These are phyloP conservation scores for Colostygia pectinataria DNA, from an alignment of 2,888 invertebrate genomes.

Conservation along the genomic window DNA sequence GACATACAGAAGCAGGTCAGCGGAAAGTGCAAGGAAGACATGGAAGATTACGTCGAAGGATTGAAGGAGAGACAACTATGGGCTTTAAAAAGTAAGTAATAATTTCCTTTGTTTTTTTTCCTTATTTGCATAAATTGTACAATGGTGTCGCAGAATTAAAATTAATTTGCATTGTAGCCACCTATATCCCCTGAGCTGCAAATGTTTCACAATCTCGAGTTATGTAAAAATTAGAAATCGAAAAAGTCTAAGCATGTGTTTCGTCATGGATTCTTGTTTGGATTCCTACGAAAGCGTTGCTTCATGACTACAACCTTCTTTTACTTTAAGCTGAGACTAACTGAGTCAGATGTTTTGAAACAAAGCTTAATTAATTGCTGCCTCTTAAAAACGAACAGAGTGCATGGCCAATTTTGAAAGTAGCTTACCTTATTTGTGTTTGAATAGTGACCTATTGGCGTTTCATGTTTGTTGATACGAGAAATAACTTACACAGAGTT, in stretches of 20 bases:
- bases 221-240: slow-evolving; percentile 39
- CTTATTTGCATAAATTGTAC: background rate
- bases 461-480: no score
- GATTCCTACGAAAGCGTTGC: slow-evolving; percentile 21
- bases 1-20: slow-evolving; percentile 71
- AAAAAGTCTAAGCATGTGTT: slow-evolving; percentile 24
- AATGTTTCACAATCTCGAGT: slow-evolving; percentile 28
- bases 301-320: slow-evolving; percentile 22
- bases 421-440: no score
- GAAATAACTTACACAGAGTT: no score
- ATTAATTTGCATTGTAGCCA: background rate
- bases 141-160: background rate
- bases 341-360: slow-evolving; percentile 20
- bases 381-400: slow-evolving; percentile 1
- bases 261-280: slow-evolving; percentile 24
- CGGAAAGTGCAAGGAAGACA: slow-evolving; percentile 79
- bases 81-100: slow-evolving; percentile 88
- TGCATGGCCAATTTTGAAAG: slow-evolving; percentile 15
- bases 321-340: background rate
- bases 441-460: no score
- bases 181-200: slow-evolving; percentile 7
- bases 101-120: background rate
- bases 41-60: slow-evolving; percentile 84
- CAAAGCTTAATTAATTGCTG: slow-evolving; percentile 8
- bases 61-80: slow-evolving; percentile 83